Percentiles rank a stretch among this genome's conserved stretches.
These are phyloP conservation scores for Ptychobarbus kaznakovi DNA, from an alignment of 2,797 vertebrate species.

Conservation along the genomic window DNA sequence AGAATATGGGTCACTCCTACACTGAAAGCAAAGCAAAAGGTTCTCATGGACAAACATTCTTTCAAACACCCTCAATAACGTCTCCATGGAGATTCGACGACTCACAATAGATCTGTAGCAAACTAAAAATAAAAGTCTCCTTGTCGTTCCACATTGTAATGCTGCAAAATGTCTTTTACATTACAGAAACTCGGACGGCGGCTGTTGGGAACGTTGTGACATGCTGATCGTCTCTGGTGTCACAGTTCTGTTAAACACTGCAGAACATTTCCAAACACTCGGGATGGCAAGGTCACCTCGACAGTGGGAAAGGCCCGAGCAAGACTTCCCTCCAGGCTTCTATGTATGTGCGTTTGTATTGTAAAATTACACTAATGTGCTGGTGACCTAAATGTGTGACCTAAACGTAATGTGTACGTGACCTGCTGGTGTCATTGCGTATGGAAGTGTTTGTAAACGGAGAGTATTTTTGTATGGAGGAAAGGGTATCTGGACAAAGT, in stretches of 20 bases:
- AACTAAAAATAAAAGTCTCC: constrained; percentile 27
- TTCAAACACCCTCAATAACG: neutral
- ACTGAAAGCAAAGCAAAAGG: constrained; percentile 36
- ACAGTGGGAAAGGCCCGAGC: constrained; percentile 35
- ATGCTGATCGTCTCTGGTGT: constrained; percentile 38
- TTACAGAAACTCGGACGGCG: constrained; percentile 7
- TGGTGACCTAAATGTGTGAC: constrained; percentile 42
- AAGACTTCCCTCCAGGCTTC: constrained; percentile 36
- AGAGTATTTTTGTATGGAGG: constrained; percentile 36
- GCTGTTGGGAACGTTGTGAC: constrained; percentile 50
- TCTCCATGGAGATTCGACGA: constrained; percentile 22
- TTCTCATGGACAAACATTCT: neutral
- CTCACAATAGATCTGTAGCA: constrained; percentile 24
- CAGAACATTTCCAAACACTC: constrained; percentile 36
- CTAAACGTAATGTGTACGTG: constrained; percentile 27
- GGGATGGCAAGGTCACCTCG: constrained; percentile 61
- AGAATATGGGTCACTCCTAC: constrained; percentile 45
- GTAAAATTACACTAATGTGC: constrained; percentile 43
- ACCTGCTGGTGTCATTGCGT: constrained; percentile 43
- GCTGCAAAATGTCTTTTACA: constrained; percentile 42
- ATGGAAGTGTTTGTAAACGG: constrained; percentile 46
- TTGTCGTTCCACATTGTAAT: constrained; percentile 9
- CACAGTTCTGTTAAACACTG: constrained; percentile 35
- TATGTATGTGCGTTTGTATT: constrained; percentile 32
- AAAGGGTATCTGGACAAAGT: constrained; percentile 45